Conservation (phyloP, 2,113 vertebrate genomes). For the Penelope pileata region DNA sequence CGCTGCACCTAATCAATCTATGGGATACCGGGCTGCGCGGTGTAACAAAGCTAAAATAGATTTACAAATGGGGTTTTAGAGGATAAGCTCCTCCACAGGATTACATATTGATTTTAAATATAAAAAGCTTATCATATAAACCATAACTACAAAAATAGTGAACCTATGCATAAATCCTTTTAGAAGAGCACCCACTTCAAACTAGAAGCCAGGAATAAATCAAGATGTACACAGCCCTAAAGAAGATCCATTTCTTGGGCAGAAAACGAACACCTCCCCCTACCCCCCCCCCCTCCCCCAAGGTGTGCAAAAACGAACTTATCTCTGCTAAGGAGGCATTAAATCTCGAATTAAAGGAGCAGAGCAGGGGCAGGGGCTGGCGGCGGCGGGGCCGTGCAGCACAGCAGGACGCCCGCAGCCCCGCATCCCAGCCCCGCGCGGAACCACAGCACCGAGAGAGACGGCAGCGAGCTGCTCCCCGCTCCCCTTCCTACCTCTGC, state of each 20-base stretch:
- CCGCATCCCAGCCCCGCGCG: too few species aligned
- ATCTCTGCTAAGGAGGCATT: slow-evolving; percentile 77
- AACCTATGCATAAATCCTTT: slow-evolving; percentile 99
- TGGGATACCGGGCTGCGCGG: slow-evolving; percentile 91
- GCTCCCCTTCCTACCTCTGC: background rate
- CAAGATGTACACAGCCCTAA: slow-evolving; percentile 86
- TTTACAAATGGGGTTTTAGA: slow-evolving; percentile 98
- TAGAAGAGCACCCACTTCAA: slow-evolving; percentile 95
- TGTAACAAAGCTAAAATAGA: slow-evolving; percentile 99
- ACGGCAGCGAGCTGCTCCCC: background rate
- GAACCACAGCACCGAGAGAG: too few species aligned
- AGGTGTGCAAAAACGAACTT: slow-evolving; percentile 79
- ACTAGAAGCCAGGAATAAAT: slow-evolving; percentile 86
- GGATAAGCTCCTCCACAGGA: slow-evolving; percentile 99
- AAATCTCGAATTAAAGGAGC: slow-evolving; percentile 51
- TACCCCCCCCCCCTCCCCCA: slow-evolving; percentile 73
- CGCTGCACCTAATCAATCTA: slow-evolving; percentile 98
- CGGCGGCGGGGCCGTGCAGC: too few species aligned
- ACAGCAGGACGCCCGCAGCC: background rate
- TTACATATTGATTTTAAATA: slow-evolving; percentile 99
- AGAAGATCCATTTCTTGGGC: slow-evolving; percentile 90
- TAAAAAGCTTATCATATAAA: slow-evolving; percentile 99
- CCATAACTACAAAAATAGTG: slow-evolving; percentile 94
- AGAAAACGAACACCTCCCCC: slow-evolving; percentile 83
- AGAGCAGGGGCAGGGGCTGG: background rate